phyloP scores from a whole-genome alignment of 2,888 invertebrate genomes.

The Dolomedes plantarius region DNA sequence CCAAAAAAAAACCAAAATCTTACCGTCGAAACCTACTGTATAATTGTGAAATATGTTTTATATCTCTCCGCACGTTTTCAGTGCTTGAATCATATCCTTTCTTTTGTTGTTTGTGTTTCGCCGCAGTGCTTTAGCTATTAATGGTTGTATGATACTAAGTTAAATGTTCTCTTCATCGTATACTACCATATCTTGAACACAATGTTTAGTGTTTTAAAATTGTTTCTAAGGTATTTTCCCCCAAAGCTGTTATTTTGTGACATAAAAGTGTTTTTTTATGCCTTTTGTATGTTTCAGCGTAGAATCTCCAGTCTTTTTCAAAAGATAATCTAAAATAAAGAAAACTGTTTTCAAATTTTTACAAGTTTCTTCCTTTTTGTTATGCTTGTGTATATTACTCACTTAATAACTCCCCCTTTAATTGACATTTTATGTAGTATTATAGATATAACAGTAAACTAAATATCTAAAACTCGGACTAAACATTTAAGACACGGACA shows the following conservation, averaged over 20 bases:
- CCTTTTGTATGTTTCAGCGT: constrained; percentile 69
- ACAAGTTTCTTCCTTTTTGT: background rate
- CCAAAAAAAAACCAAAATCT: background rate
- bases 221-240: constrained; percentile 58
- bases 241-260: constrained; percentile 70
- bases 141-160: constrained; percentile 38
- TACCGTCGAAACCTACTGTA: constrained; percentile 26
- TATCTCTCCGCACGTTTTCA: constrained; percentile 41
- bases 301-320: constrained; percentile 70
- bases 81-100: constrained; percentile 63
- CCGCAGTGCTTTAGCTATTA: constrained; percentile 59
- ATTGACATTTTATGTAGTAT: too few relatives aligned
- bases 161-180: constrained; percentile 59
- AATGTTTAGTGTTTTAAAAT: constrained; percentile 59
- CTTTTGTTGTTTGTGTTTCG: constrained; percentile 28
- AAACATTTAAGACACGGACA: too few relatives aligned
- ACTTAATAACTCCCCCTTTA: too few relatives aligned
- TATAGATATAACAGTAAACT: too few relatives aligned
- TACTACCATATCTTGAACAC: constrained; percentile 64
- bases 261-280: constrained; percentile 64
- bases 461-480: too few relatives aligned
- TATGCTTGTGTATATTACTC: too few relatives aligned
- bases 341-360: constrained; percentile 63
- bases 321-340: constrained; percentile 67
- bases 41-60: constrained; percentile 35